Evolutionary conservation across 2,113 vertebrate genomes (phyloP), one percentile per base, ranked within the genome.

Genomic region (Limanda limanda): DNA sequence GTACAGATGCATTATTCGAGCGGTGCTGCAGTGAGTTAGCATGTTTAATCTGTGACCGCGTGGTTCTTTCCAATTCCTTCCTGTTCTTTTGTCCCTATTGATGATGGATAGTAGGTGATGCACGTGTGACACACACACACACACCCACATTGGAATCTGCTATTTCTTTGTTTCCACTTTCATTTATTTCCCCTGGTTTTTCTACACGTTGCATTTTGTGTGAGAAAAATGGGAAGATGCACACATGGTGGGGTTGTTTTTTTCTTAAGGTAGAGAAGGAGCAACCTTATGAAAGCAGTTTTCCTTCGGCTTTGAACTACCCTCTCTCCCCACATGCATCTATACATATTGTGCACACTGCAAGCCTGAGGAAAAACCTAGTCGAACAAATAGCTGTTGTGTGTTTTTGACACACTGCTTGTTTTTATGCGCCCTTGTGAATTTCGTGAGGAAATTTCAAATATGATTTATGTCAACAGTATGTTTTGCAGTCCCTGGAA

Each of bases 101-200:
- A 90, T 89, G 87, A 92, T 92, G 85, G 82, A 90, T 92, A 54
- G 83, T 86, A 68, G 70, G 58, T 66, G 61, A 84, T 81, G 73
- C 90, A 74, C 74, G 71, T 68, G 76, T 69, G 47, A 72, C 37
- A 51, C 58, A 31, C 68, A 51, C 66, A 76, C 68, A 54, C 52
- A 55, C 48, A 37, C 31, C 72, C 68, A 54, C 52, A 55, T 3
- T 77, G 80, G 72, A 91, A 88, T 87, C 87, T 83, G 86, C 78
- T 86, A 81, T 88, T 77, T 88, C 89, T 91, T 89, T 91, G 89
- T 92, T 90, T 84, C 65, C 83, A 58, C 78, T 81, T 90, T 82
- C 87, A 86, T 90, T 88, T 89, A 82, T 89, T 88, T 87, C 72
- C 82, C 59, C 68, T 66, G 67, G 40, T 85, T 89, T 86, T 88